Base-by-base conservation (phyloP, 2,113 vertebrate species). In the Etheostoma cragini region DNA sequence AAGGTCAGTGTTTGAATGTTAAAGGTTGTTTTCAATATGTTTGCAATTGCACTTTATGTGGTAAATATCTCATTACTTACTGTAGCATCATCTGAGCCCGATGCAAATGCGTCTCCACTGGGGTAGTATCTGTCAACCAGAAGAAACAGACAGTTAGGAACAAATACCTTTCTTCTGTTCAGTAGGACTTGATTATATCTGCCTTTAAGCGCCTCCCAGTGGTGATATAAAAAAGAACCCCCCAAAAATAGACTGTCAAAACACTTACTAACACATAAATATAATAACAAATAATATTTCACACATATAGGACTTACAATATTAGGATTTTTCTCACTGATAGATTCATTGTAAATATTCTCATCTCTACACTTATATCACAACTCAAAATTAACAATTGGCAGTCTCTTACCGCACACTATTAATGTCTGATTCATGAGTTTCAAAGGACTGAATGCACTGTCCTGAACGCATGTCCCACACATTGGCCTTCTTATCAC, bases 381-480 rank as follows among this genome's bases (percentile, higher is more conserved):
- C 10, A 65, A 42, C 30, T 45, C 8, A 62, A 46, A 47, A 4
- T 22, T 33, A 15, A 54, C 15, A 17, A 50, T 42, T 75, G 4
- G 3, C 6, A 58, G 2, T 26, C 26, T 85, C 97, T 95, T 85
- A 99, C 98, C 98, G 95, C 87, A 99, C 98, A 52, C 98, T 99
- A 90, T 99, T 99, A 89, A 99, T 97, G 86, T 99, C 98, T 17
- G 98, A 99, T 75, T 99, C 98, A 0, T 99, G 98, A 47, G 97
- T 99, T 94, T 99, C 98, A 84, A 99, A 99, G 61, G 98, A 99
- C 90, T 99, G 98, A 85, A 98, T 96, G 3, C 98, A 99, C 85
- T 99, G 98, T 54, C 98, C 98, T 0, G 98, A 97, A 47, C 98
- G 95, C 98, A 99, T 98, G 93, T 99, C 98, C 98, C 98, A 99